phyloP scores from a whole-genome alignment of 2,888 invertebrate genomes.

The Cantharis flavilabris region DNA sequence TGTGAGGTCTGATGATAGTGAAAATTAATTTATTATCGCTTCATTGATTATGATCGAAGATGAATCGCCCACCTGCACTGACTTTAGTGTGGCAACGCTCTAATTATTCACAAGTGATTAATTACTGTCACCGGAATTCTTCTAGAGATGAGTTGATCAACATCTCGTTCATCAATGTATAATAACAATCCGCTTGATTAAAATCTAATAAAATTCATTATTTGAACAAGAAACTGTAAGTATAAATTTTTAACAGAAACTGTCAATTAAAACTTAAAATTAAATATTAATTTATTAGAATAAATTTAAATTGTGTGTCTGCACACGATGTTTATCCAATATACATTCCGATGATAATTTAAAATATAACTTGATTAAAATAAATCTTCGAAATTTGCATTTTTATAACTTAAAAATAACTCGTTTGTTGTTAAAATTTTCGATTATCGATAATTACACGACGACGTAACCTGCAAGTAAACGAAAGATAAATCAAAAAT shows the following conservation, averaged over 20 bases:
- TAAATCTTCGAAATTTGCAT: neutral
- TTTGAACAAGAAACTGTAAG: neutral
- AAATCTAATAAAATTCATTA: neutral
- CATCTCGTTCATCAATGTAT: conserved; percentile 1
- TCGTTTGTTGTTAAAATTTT: neutral
- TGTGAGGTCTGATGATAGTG: conserved; percentile 8
- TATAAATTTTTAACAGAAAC: neutral
- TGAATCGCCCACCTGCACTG: conserved; percentile 40
- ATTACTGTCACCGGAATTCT: conserved; percentile 39
- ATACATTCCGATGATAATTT: neutral
- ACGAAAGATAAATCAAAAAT: neutral
- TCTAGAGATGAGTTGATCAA: conserved; percentile 33
- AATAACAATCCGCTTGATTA: neutral
- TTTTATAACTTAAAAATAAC: neutral
- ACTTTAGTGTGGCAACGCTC: conserved; percentile 39
- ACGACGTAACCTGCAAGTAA: neutral
- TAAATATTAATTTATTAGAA: neutral
- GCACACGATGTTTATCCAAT: neutral
- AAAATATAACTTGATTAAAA: neutral
- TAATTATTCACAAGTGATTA: conserved; percentile 44
- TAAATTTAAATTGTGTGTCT: neutral
- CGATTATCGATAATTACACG: neutral
- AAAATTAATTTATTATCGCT: conserved; percentile 43
- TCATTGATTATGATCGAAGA: conserved; percentile 36
- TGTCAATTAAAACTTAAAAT: neutral